Evolutionary conservation across 2,113 vertebrate genomes (phyloP).

Genomic region (Pluvianellus socialis): DNA sequence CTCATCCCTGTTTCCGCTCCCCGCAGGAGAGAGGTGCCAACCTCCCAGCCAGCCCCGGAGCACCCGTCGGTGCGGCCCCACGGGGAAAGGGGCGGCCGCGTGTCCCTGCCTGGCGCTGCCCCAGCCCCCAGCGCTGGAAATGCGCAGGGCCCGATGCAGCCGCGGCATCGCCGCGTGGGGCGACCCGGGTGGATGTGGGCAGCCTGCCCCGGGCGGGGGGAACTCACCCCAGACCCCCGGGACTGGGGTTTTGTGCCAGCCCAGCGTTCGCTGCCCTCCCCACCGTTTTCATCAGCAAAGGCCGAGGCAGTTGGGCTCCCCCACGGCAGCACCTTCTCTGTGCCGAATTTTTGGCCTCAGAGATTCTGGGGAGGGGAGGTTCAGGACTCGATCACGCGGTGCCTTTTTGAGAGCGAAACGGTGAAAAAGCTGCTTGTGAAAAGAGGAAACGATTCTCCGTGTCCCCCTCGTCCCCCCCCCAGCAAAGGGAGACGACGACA

Average conservation of each 20-base stretch:
- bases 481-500: not conserved
- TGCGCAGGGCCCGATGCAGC: fast-evolving
- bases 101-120: not conserved
- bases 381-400: not conserved
- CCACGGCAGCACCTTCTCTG: not conserved
- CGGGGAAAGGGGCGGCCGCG: not conserved
- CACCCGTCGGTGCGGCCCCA: fast-evolving
- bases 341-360: not conserved
- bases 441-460: not conserved
- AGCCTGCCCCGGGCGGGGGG: not conserved
- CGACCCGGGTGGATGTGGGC: not conserved
- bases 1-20: not conserved
- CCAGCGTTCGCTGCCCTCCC: not conserved
- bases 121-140: not conserved
- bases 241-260: not conserved
- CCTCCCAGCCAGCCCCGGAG: not conserved
- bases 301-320: not conserved
- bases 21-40: not conserved
- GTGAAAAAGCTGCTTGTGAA: not conserved
- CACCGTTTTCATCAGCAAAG: fast-evolving
- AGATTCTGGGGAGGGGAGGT: not conserved
- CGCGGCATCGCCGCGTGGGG: fast-evolving
- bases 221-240: not conserved
- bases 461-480: not conserved
- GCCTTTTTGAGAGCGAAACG: not conserved